Evolutionary conservation across 1,140 invertebrate species (phyloP).

Genomic region (Papilio aristodemus): DNA sequence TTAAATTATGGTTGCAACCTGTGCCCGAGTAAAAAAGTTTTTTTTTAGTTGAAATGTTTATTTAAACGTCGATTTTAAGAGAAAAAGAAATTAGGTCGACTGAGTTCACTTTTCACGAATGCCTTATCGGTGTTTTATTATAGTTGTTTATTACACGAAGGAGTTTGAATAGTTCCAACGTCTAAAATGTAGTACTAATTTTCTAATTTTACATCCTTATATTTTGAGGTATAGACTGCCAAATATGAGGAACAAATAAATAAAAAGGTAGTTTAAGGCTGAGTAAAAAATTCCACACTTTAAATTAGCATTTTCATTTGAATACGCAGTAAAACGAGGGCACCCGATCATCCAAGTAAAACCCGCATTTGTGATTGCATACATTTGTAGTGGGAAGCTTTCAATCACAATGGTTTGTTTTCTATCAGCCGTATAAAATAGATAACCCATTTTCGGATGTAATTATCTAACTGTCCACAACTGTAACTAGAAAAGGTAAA

Average conservation of each 20-base stretch:
- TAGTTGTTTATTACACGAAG: no score
- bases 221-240: no score
- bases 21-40: background rate
- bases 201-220: no score
- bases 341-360: background rate
- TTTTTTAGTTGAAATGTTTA: background rate
- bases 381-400: background rate
- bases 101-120: no score
- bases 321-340: background rate
- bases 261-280: no score
- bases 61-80: no score
- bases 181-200: no score
- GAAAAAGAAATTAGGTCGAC: no score
- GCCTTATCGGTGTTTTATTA: no score
- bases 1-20: background rate
- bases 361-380: background rate
- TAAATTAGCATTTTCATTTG: background rate
- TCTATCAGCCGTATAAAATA: background rate
- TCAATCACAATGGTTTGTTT: background rate
- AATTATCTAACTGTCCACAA: background rate
- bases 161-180: no score
- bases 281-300: no score
- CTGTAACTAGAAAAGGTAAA: background rate
- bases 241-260: no score
- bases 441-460: background rate